Base-by-base conservation (phyloP, 2,113 vertebrate genomes). In the Butastur rufipennis region DNA sequence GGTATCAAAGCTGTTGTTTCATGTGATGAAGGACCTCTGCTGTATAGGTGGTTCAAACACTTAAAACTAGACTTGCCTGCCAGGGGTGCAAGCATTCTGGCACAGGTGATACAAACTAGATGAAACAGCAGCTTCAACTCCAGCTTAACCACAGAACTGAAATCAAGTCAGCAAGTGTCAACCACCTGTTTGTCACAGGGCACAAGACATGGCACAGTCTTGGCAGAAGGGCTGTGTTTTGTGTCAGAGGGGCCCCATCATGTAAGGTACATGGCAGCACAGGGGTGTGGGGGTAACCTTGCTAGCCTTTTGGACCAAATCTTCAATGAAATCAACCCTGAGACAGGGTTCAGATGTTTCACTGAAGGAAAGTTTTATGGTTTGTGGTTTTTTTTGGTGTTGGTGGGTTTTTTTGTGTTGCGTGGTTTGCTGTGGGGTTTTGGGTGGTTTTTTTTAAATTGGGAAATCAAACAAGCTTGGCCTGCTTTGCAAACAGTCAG, bases 211-310 rank as follows among this genome's bases (percentile, higher is more conserved):
- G 38, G 58, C 6, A 4, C 21, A 36, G 25, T 29, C 68, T 77
- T 50, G 62, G 65, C 63, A 53, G 62, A 59, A 75, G 19, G 58
- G 27, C 36, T 32, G 16, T 9, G 4, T n/a, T 70, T 70, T 45
- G 16, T 13, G 11, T 32, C 10, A 1, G 21, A 32, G 43, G 5
- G 14, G 27, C 11, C 13, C 6, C 2, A 7, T 62, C 2, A 0
- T 20, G 5, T 16, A 45, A 38, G 34, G 26, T 38, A 26, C 7
- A 34, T 36, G 38, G 59, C 47, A 53, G 40, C 34, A 52, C 22
- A 19, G 7, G 14, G 15, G 9, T 53, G 22, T 40, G 11, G 19
- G 45, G 25, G 12, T 68, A 56, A 53, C 21, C 22, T 65, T 88
- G 48, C 40, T 42, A 77, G 36, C 17, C 42, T 86, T 80, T 70